Evolutionary conservation across 2,888 invertebrate genomes (phyloP).

Genomic region (Dasypolia templi): DNA sequence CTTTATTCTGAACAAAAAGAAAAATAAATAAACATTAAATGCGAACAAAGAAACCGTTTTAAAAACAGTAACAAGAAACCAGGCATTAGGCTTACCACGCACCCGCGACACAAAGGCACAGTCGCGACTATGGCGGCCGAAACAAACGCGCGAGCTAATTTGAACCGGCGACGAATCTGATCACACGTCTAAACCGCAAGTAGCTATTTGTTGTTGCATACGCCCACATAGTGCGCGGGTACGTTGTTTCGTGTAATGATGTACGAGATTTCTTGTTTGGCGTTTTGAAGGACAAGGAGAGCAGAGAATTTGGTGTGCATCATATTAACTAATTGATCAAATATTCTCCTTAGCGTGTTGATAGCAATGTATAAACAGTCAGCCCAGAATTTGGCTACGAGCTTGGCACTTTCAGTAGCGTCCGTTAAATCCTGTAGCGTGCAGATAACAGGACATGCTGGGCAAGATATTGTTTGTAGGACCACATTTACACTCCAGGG

Average conservation of each 20-base stretch:
- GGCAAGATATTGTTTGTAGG: too few relatives aligned
- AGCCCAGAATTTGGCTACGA: too few relatives aligned
- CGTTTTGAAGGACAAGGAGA: too few relatives aligned
- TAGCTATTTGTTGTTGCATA: slow-evolving; percentile 77
- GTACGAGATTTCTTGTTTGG: slow-evolving; percentile 39
- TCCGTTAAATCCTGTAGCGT: too few relatives aligned
- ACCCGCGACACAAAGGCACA: slow-evolving; percentile 60
- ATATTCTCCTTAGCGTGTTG: too few relatives aligned
- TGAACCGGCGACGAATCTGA: slow-evolving; percentile 70
- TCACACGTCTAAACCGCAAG: slow-evolving; percentile 74
- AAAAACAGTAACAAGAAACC: slow-evolving; percentile 71
- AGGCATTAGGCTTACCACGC: slow-evolving; percentile 67
- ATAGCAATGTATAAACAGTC: too few relatives aligned
- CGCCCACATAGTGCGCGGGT: slow-evolving; percentile 71
- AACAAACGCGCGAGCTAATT: slow-evolving; percentile 77
- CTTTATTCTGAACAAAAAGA: not conserved
- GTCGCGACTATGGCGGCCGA: slow-evolving; percentile 61
- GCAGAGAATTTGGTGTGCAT: too few relatives aligned
- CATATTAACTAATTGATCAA: too few relatives aligned
- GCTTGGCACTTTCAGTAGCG: too few relatives aligned
- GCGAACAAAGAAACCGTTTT: slow-evolving; percentile 49
- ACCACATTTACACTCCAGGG: too few relatives aligned
- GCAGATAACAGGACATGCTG: too few relatives aligned
- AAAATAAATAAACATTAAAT: slow-evolving; percentile 32
- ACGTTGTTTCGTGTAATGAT: slow-evolving; percentile 62